Evolutionary conservation across 2,797 vertebrate species (phyloP).

Genomic region (Leuciscus waleckii): DNA sequence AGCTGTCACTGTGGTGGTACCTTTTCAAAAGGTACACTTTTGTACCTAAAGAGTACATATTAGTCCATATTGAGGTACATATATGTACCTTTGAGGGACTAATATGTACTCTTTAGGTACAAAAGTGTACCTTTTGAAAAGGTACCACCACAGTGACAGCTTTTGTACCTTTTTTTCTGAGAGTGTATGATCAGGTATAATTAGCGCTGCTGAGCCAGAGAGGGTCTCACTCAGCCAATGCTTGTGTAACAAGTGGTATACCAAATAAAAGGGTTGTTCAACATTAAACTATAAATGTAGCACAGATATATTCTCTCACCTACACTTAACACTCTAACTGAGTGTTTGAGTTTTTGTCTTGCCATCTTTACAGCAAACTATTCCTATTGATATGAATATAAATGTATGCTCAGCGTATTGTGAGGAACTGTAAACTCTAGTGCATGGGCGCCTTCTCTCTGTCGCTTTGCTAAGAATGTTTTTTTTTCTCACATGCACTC

Average conservation of each 20-base stretch:
- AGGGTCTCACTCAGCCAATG: background rate
- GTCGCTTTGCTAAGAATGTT: background rate
- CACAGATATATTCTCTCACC: background rate
- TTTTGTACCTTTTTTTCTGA: no score
- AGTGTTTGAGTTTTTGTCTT: background rate
- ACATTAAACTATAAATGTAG: background rate
- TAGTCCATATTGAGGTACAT: no score
- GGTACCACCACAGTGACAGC: no score
- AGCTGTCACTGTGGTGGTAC: no score
- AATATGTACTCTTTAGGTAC: no score
- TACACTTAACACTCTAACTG: background rate
- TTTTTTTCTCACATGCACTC: background rate
- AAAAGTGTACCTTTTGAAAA: no score
- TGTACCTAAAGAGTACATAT: no score
- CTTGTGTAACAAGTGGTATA: background rate
- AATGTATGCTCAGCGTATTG: background rate
- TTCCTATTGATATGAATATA: slow-evolving; percentile 7
- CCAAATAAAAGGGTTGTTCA: background rate
- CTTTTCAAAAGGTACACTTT: no score
- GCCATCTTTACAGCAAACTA: background rate
- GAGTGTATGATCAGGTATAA: background rate
- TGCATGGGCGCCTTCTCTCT: background rate
- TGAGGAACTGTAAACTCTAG: background rate
- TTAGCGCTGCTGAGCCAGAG: background rate
- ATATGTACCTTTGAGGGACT: no score